These are phyloP conservation scores for Rhizomys pruinosus DNA, from an alignment of 2,113 vertebrate species.

Conservation along the genomic window DNA sequence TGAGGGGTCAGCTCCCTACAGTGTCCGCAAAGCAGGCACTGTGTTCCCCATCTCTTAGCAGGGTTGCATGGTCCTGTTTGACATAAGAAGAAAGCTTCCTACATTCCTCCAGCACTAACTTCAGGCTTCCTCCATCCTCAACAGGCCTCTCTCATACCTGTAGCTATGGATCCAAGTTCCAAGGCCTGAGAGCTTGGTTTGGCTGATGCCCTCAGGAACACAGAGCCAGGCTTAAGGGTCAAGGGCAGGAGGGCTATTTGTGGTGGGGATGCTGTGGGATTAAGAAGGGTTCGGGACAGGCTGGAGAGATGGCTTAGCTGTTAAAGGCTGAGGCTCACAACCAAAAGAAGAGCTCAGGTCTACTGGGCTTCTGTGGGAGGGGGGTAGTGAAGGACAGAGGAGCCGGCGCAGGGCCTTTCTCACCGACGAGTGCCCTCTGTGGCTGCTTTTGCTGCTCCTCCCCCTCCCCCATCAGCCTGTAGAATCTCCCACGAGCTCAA, in stretches of 20 bases:
- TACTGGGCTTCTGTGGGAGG: background rate
- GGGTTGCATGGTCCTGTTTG: no score
- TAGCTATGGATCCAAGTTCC: background rate
- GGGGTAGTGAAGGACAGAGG: background rate
- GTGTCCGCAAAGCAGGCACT: no score
- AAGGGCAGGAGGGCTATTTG: no score
- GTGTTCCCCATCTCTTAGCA: no score
- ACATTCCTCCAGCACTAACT: no score
- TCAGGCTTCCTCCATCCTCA: background rate
- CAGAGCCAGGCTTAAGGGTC: background rate
- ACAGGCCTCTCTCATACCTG: background rate
- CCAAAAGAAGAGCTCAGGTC: no score
- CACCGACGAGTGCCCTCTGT: fast-evolving
- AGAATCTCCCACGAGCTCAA: background rate
- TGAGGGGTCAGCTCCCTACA: no score
- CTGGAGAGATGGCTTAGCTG: no score
- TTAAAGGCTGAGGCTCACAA: no score
- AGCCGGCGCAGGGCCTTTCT: fast-evolving
- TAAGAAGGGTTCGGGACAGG: no score
- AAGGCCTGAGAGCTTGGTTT: fast-evolving
- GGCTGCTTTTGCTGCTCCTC: fast-evolving
- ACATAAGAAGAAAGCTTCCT: no score
- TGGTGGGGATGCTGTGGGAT: background rate
- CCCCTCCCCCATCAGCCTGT: background rate
- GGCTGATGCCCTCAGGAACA: background rate